A percentile compares a stretch with the other conserved stretches of the same genome.
These are phyloP conservation scores for Desoria tigrina DNA, from an alignment of 2,888 invertebrate species.

Conservation along the genomic window DNA sequence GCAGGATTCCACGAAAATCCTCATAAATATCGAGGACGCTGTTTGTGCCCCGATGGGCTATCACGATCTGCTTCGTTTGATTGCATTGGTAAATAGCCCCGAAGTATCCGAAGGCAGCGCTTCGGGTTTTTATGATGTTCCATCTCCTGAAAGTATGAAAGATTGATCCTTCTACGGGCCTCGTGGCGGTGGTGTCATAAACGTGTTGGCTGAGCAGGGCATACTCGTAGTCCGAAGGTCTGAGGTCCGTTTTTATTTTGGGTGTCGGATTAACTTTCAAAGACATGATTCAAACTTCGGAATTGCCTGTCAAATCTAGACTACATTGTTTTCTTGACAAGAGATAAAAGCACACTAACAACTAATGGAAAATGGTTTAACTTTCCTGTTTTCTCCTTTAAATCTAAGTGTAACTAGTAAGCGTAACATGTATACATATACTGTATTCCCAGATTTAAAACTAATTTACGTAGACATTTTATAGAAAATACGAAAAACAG, in stretches of 20 bases:
- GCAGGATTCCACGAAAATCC: conserved; percentile 18
- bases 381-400: too few relatives aligned
- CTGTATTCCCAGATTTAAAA: too few relatives aligned
- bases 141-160: neutral
- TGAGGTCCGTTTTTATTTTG: conserved; percentile 9
- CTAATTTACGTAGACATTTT: too few relatives aligned
- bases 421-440: too few relatives aligned
- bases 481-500: too few relatives aligned
- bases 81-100: conserved; percentile 19
- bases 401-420: too few relatives aligned
- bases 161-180: neutral
- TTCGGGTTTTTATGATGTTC: conserved; percentile 3
- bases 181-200: neutral
- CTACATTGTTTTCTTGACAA: too few relatives aligned
- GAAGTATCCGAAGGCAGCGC: conserved; percentile 11
- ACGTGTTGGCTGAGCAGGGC: conserved; percentile 13
- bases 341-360: too few relatives aligned
- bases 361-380: too few relatives aligned
- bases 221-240: conserved; percentile 22
- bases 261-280: too few relatives aligned
- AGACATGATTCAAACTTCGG: too few relatives aligned
- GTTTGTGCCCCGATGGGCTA: conserved; percentile 19
- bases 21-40: conserved; percentile 16
- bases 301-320: too few relatives aligned
- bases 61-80: conserved; percentile 13